Conservation (phyloP, 2,113 vertebrate species). For the Catharus bicknelli region DNA sequence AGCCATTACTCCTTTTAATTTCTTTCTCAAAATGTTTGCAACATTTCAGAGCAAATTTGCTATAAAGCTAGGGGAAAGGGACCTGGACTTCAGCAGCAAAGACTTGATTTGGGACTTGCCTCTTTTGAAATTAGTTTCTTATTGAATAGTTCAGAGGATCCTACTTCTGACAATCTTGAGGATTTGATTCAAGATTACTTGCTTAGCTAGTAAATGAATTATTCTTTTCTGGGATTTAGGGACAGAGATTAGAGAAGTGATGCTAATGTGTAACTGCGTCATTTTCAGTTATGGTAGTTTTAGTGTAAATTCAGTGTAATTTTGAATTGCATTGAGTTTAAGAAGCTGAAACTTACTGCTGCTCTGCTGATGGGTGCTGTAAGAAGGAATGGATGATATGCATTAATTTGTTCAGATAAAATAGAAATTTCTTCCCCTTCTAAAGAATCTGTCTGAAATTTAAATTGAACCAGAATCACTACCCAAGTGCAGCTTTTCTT, state of each 20-base stretch:
- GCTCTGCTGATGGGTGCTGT: neutral
- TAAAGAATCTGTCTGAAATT: slow-evolving; percentile 6
- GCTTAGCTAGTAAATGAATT: slow-evolving; percentile 15
- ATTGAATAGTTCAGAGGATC: neutral
- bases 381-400: neutral
- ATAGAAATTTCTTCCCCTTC: neutral
- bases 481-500: neutral
- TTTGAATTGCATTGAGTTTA: slow-evolving; percentile 7
- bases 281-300: neutral
- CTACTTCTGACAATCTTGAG: slow-evolving; percentile 2
- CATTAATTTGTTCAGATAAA: slow-evolving; percentile 31
- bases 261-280: slow-evolving; percentile 1
- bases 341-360: slow-evolving; percentile 31
- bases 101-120: neutral
- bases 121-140: slow-evolving; percentile 11
- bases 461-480: neutral
- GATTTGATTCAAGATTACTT: slow-evolving; percentile 27
- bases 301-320: neutral
- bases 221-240: slow-evolving; percentile 27
- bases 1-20: neutral
- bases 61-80: neutral
- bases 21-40: neutral
- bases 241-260: neutral
- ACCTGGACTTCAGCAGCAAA: neutral
- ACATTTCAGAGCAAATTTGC: neutral